Percentiles rank a stretch among this genome's conserved stretches.
These are phyloP conservation scores for Regulus satrapa DNA, from an alignment of 2,113 vertebrate genomes.

Conservation along the genomic window DNA sequence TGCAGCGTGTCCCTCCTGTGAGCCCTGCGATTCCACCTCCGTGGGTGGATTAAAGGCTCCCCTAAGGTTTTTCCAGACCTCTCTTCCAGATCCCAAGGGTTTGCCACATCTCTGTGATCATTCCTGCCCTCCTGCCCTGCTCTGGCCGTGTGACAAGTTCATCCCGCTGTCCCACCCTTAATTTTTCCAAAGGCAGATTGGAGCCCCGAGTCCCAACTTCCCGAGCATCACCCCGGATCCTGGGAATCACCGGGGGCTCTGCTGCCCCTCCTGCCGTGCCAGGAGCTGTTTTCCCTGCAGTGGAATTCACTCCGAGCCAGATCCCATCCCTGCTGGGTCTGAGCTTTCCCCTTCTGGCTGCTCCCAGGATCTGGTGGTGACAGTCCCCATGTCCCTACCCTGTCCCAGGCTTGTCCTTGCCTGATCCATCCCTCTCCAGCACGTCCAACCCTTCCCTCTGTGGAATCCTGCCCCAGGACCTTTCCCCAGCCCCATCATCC, in stretches of 20 bases:
- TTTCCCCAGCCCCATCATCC: neutral
- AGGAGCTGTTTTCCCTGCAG: neutral
- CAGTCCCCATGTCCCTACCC: neutral
- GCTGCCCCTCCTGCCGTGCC: neutral
- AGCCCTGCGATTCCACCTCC: neutral
- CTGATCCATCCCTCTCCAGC: neutral
- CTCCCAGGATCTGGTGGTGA: neutral
- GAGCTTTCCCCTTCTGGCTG: neutral
- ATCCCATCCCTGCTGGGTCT: neutral
- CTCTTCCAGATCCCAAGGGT: accelerated
- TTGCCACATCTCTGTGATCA: neutral
- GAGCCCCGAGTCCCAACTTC: accelerated
- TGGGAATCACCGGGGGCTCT: accelerated
- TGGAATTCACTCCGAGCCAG: neutral
- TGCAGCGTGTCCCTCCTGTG: accelerated
- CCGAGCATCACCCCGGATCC: accelerated
- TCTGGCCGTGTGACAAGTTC: accelerated
- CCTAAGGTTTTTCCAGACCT: neutral
- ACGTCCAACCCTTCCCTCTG: neutral
- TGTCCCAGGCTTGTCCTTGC: accelerated
- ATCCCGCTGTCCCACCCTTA: neutral
- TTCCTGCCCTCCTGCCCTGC: neutral
- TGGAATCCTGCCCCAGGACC: neutral
- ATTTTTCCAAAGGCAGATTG: neutral
- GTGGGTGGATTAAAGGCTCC: neutral